A percentile compares a stretch with the other conserved stretches of the same genome.
These are phyloP conservation scores for Netelia virgata DNA, from an alignment of 2,888 invertebrate genomes.

Conservation along the genomic window DNA sequence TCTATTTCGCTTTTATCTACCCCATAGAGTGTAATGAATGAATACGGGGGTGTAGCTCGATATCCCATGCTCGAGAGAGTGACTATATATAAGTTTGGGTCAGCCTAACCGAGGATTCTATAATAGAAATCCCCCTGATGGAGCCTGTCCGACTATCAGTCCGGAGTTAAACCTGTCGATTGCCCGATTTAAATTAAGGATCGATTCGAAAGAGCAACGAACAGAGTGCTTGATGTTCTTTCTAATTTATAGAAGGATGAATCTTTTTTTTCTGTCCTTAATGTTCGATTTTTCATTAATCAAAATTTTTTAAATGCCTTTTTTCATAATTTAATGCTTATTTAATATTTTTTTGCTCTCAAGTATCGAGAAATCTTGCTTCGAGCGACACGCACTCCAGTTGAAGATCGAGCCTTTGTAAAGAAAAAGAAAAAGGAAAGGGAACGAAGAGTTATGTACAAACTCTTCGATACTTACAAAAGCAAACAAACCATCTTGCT, in stretches of 20 bases:
- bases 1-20: slow-evolving; percentile 37
- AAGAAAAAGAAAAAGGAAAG: slow-evolving; percentile 19
- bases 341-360: neutral
- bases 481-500: slow-evolving; percentile 77
- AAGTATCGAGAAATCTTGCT: slow-evolving; percentile 36
- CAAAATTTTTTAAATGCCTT: neutral
- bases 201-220: slow-evolving; percentile 49
- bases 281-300: neutral
- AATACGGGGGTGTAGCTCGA: slow-evolving; percentile 51
- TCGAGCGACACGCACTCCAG: slow-evolving; percentile 7
- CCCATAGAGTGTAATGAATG: slow-evolving; percentile 72
- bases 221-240: slow-evolving; percentile 43
- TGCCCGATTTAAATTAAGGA: slow-evolving; percentile 76
- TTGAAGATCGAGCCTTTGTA: neutral
- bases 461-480: slow-evolving; percentile 77
- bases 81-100: slow-evolving; percentile 29
- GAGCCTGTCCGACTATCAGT: slow-evolving; percentile 68
- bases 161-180: slow-evolving; percentile 71
- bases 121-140: slow-evolving; percentile 30
- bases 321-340: neutral
- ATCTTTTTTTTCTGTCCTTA: neutral
- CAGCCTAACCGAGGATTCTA: slow-evolving; percentile 32
- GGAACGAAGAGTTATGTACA: slow-evolving; percentile 13
- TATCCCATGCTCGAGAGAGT: slow-evolving; percentile 35
- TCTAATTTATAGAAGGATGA: slow-evolving; percentile 14